Conservation (phyloP, 2,888 invertebrate species). For the Creontiades dilutus region DNA sequence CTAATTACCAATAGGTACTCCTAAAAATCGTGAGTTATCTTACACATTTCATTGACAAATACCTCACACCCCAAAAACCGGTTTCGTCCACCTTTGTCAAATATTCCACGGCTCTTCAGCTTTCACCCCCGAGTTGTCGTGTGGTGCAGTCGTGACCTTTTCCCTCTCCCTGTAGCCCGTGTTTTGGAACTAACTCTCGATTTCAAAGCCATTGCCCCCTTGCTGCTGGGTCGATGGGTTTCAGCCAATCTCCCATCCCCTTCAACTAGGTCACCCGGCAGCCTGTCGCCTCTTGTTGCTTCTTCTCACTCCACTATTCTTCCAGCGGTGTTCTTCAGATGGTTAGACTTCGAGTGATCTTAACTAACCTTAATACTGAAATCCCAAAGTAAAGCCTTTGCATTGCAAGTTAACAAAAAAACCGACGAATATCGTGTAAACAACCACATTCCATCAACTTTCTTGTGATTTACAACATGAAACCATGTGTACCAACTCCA, state of each 20-base stretch:
- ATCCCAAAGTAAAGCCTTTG: too few relatives aligned
- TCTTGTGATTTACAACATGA: too few relatives aligned
- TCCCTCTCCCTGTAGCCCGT: constrained; percentile 2
- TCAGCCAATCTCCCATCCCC: constrained; percentile 62
- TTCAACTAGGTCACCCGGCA: constrained; percentile 62
- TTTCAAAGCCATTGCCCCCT: constrained; percentile 66
- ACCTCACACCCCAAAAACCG: not conserved
- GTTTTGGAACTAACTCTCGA: constrained; percentile 62
- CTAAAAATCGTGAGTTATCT: not conserved
- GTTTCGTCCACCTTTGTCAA: not conserved
- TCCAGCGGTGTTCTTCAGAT: not conserved
- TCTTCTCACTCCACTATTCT: not conserved
- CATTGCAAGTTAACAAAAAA: too few relatives aligned
- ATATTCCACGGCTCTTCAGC: not conserved
- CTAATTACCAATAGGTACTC: too few relatives aligned
- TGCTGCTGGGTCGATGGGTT: constrained; percentile 68
- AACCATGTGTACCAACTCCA: too few relatives aligned
- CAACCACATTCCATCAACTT: too few relatives aligned
- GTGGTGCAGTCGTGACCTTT: constrained; percentile 64
- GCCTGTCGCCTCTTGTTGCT: constrained; percentile 58
- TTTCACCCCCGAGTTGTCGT: constrained; percentile 27
- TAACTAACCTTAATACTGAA: too few relatives aligned
- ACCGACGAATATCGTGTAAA: too few relatives aligned
- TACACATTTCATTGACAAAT: not conserved
- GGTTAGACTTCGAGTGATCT: not conserved